Evolutionary conservation across 2,888 invertebrate genomes (phyloP), one percentile per base, ranked within the genome.

Genomic region (Drosophila fungiperda): DNA sequence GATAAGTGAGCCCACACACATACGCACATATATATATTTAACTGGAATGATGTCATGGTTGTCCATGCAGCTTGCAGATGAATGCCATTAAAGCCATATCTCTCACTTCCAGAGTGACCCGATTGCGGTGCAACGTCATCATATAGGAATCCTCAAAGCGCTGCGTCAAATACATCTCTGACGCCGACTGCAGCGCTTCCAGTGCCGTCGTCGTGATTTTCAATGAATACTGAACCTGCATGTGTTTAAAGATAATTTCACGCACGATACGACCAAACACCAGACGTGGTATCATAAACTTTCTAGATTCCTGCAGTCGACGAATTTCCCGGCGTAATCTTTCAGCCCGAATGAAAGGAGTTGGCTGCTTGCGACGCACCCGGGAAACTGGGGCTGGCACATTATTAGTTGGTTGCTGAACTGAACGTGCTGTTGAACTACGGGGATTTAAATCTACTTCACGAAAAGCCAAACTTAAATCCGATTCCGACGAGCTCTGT

Each of bases 101-200:
- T 17, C 84, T 88, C 17, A 91, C 88, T 80, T 87, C 90, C 1
- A 94, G 62, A 0, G 94, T 94, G 0, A 93, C 89, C 11, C 94
- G 90, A 35, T 92, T 92, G 0, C 94, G 93, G 78, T 94, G 94
- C 4, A 90, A 48, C 0, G 94, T 87, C 45, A 94, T 87, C 50
- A 93, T 70, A 35, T 93, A 80, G 0, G 93, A 85, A 78, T 94
- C 94, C 70, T 94, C 92, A 59, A 94, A 93, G 38, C 94, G 91
- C 76, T 93, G 93, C 0, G 92, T 92, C 1, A 94, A 23, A 72
- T 94, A 94, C 69, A 93, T 90, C 85, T 94, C 94, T 0, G 92
- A 68, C 2, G 94, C 89, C 79, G 93, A 93, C 78, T 94, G 94
- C 32, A 94, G 64, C 0, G 76, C 77, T 15, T 53, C 63, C 40